Evolutionary conservation across 2,888 invertebrate species (phyloP), one percentile per base, ranked within the genome.

Genomic region (Sisyra nigra): DNA sequence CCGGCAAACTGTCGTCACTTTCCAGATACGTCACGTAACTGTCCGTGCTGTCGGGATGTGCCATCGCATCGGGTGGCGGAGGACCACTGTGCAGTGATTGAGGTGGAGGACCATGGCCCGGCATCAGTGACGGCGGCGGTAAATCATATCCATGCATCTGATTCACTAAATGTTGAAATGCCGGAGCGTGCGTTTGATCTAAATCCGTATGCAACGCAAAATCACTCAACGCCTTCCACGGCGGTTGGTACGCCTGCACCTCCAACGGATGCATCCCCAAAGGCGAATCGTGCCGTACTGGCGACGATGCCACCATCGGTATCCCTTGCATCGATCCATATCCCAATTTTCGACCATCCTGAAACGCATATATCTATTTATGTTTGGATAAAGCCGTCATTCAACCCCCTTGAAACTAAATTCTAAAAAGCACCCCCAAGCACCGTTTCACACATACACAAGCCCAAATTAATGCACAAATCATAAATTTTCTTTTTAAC

Each of bases 281-380:
- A 2, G 86, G 86, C 46, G 87, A 84, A 63, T 88, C 89, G 66
- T 89, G 88, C 39, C 89, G 72, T 47, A 89, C 88, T 29, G 89
- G 89, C 52, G 93, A 91, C 35, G 91, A 87, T 36, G 97, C 97
- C 48, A 97, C 91, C 82, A 98, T 86, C 14, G 97, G 96, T 52
- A 98, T 93, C 46, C 92, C 92, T 59, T 94, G 92, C 84, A 93
- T 86, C 54, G 84, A 82, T 59, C 89, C 89, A 66, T 91, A 89
- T 50, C 88, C 89, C 63, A 93, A 70, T 62, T 92, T 89, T 52
- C 92, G 79, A 54, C 93, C 93, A 69, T 92, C 92, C 92, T 93
- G 76, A 54, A 62, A 24, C 7, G 24, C 24, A 24, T 24, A 24
- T 24, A 24, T 24, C 24, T 24, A 24, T 24, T 24, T 24, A 24